phyloP scores from a whole-genome alignment of 2,113 vertebrate genomes.

The Bos indicus region DNA sequence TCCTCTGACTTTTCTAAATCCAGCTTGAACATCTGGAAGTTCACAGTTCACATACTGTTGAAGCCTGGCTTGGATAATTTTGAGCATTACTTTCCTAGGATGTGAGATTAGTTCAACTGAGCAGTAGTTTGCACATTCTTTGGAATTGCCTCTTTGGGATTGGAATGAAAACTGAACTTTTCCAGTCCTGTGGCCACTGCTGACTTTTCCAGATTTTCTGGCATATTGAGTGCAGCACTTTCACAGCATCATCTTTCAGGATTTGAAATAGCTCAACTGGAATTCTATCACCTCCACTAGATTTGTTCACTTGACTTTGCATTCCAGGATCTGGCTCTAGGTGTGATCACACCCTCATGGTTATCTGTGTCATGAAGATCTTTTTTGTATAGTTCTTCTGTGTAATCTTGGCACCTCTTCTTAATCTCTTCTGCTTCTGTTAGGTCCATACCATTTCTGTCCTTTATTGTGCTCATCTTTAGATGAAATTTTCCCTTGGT shows the following conservation, averaged over 20 bases:
- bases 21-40: not conserved
- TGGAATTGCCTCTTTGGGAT: not conserved
- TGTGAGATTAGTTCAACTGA: not conserved
- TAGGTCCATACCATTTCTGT: not conserved
- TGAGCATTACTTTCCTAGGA: not conserved
- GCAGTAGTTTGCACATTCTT: not conserved
- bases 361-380: not conserved
- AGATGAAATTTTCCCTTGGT: not conserved
- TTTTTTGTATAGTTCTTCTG: not conserved
- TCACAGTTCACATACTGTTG: not conserved
- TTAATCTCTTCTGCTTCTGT: not conserved
- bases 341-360: not conserved
- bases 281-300: not conserved
- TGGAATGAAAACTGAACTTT: not conserved
- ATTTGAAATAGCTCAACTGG: not conserved
- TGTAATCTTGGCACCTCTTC: not conserved
- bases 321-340: not conserved
- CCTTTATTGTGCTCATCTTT: not conserved
- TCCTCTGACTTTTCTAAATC: not conserved
- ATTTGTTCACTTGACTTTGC: not conserved
- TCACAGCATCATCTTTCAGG: not conserved
- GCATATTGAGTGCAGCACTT: not conserved
- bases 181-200: not conserved
- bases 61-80: not conserved
- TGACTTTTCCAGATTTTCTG: not conserved